A percentile compares a stretch with the other conserved stretches of the same genome.
Conservation (phyloP, 2,888 invertebrate species). For the Coleophora deauratella region DNA sequence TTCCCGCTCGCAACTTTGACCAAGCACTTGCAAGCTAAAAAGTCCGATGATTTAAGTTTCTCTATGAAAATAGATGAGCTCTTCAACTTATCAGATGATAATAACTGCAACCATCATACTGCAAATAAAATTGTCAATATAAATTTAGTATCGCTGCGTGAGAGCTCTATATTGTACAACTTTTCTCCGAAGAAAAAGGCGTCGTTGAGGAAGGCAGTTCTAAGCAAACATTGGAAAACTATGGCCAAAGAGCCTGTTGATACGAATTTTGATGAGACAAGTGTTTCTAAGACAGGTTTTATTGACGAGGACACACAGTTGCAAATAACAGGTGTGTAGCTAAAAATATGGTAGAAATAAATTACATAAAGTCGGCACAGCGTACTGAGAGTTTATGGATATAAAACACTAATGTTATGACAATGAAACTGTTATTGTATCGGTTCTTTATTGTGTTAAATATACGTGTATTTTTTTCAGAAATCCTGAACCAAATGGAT, state of each 20-base stretch:
- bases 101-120: slow-evolving; percentile 12
- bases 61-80: slow-evolving; percentile 50
- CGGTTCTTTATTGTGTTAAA: too few relatives aligned
- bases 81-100: slow-evolving; percentile 31
- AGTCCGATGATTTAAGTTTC: slow-evolving; percentile 47
- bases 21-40: slow-evolving; percentile 39
- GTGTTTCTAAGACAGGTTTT: slow-evolving; percentile 22
- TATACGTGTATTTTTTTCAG: slow-evolving; percentile 30
- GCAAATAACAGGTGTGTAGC: slow-evolving; percentile 51
- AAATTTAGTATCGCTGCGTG: slow-evolving; percentile 24
- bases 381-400: too few relatives aligned
- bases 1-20: slow-evolving; percentile 42
- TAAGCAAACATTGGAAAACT: slow-evolving; percentile 33
- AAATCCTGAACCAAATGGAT: slow-evolving; percentile 55
- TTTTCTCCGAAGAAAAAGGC: slow-evolving; percentile 43
- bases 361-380: not conserved
- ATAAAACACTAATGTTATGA: too few relatives aligned
- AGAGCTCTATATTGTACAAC: slow-evolving; percentile 44
- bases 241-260: slow-evolving; percentile 18
- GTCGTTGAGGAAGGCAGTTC: slow-evolving; percentile 47
- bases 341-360: not conserved
- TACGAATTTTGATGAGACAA: slow-evolving; percentile 10
- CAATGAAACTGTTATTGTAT: too few relatives aligned
- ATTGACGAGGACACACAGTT: slow-evolving; percentile 47
- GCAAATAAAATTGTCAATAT: slow-evolving; percentile 19